Conservation (phyloP, 2,113 vertebrate species). For the Geococcyx californianus region DNA sequence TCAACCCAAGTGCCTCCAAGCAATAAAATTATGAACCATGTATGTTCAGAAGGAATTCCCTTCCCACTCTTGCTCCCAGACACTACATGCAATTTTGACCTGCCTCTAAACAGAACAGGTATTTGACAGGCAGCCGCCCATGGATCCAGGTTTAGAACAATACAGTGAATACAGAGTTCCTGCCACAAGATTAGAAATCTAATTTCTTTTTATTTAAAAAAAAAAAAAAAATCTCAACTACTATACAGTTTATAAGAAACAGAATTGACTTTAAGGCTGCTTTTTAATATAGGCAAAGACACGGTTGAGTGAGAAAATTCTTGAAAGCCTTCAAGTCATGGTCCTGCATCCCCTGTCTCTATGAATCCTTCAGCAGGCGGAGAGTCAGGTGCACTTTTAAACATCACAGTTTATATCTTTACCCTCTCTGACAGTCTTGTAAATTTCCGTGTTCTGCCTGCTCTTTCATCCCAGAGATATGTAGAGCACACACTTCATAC, state of each 20-base stretch:
- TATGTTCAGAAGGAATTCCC: not conserved
- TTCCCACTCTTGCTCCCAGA: not conserved
- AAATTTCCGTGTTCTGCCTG: not conserved
- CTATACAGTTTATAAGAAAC: not conserved
- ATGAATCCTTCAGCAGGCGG: not conserved
- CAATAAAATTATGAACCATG: not conserved
- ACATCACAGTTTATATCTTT: not conserved
- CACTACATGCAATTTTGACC: not conserved
- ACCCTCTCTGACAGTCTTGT: not conserved
- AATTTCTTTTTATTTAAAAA: constrained; percentile 1
- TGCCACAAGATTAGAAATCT: not conserved
- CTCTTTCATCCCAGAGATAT: not conserved
- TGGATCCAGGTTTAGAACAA: not conserved
- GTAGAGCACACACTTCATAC: not conserved
- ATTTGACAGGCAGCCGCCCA: not conserved
- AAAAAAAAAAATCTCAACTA: not conserved
- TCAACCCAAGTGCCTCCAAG: not conserved
- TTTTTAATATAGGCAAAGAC: constrained; percentile 1
- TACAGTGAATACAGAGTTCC: not conserved
- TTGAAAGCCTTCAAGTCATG: not conserved
- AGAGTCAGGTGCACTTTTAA: not conserved
- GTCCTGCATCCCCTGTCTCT: not conserved
- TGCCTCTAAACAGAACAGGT: not conserved
- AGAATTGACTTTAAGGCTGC: not conserved
- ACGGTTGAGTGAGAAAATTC: not conserved